Evolutionary conservation across 2,888 invertebrate genomes (phyloP).

Genomic region (Allolobophora icterica): DNA sequence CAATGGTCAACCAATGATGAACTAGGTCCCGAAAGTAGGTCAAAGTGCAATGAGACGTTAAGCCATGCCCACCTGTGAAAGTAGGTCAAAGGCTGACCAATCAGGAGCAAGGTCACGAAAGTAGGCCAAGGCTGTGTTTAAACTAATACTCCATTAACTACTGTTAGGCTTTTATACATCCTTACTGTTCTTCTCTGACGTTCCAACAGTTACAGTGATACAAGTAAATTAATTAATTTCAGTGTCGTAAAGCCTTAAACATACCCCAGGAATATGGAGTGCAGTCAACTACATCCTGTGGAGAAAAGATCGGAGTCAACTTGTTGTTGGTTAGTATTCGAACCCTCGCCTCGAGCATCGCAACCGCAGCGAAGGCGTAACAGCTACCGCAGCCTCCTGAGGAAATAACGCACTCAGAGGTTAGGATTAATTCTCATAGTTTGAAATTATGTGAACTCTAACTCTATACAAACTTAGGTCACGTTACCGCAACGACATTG

Average conservation of each 20-base stretch:
- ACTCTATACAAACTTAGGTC: neutral
- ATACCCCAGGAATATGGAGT: conserved; percentile 60
- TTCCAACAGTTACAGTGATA: neutral
- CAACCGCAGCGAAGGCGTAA: conserved; percentile 68
- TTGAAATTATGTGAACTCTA: neutral
- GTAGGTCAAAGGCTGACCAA: too few species aligned
- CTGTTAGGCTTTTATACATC: neutral
- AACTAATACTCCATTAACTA: too few species aligned
- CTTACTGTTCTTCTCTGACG: neutral
- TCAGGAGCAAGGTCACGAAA: too few species aligned
- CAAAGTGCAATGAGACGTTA: too few species aligned
- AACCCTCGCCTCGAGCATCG: conserved; percentile 66
- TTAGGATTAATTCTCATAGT: neutral
- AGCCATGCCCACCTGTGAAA: too few species aligned
- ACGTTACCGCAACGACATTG: neutral
- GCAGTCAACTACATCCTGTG: neutral
- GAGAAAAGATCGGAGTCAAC: conserved; percentile 48
- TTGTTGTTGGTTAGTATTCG: conserved; percentile 66
- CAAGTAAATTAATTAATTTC: neutral
- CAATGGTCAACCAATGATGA: too few species aligned
- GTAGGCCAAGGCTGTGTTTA: too few species aligned
- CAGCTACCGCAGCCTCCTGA: conserved; percentile 68
- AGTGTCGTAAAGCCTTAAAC: conserved; percentile 45
- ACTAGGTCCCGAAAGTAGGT: too few species aligned
- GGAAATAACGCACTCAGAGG: neutral